Conservation (phyloP, 2,797 vertebrate species). For the Myoxocephalus aenaeus region DNA sequence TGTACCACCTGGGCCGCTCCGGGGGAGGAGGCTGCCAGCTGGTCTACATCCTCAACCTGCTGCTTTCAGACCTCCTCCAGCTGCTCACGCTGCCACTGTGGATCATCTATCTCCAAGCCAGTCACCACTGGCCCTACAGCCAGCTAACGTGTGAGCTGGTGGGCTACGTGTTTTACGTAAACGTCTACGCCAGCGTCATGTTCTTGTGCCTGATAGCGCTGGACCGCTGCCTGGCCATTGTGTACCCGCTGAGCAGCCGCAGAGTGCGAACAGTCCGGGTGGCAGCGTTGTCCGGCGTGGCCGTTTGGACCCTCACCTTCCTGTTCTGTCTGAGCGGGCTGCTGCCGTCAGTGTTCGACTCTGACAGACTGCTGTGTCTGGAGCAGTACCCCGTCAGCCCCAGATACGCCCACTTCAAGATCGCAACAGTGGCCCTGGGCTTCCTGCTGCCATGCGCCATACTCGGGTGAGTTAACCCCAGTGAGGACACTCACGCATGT, state of each 20-base stretch:
- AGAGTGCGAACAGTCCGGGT: slow-evolving; percentile 79
- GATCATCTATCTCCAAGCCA: slow-evolving; percentile 83
- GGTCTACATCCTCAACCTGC: slow-evolving; percentile 85
- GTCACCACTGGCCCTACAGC: slow-evolving; percentile 79
- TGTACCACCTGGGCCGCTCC: slow-evolving; percentile 83
- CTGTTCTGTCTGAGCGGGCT: slow-evolving; percentile 84
- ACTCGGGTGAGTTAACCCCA: slow-evolving; percentile 80
- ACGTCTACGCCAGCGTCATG: slow-evolving; percentile 85
- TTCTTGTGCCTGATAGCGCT: slow-evolving; percentile 86
- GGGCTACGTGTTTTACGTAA: slow-evolving; percentile 85
- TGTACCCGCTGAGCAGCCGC: slow-evolving; percentile 84
- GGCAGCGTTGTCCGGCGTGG: slow-evolving; percentile 72
- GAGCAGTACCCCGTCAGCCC: slow-evolving; percentile 83
- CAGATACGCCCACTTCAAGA: slow-evolving; percentile 83
- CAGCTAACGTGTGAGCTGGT: slow-evolving; percentile 82
- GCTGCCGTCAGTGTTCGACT: slow-evolving; percentile 82
- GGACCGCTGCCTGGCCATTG: slow-evolving; percentile 86
- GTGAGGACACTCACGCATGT: not conserved
- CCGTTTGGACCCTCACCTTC: slow-evolving; percentile 82
- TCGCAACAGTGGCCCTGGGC: slow-evolving; percentile 79
- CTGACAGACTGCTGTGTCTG: slow-evolving; percentile 75
- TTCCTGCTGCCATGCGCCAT: slow-evolving; percentile 86
- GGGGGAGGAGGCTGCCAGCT: slow-evolving; percentile 82
- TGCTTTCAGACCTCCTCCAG: slow-evolving; percentile 86
- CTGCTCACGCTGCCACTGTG: slow-evolving; percentile 85